A percentile compares a stretch with the other conserved stretches of the same genome.
Conservation (phyloP, 1,140 invertebrate species). For the Teleogryllus occipitalis region DNA sequence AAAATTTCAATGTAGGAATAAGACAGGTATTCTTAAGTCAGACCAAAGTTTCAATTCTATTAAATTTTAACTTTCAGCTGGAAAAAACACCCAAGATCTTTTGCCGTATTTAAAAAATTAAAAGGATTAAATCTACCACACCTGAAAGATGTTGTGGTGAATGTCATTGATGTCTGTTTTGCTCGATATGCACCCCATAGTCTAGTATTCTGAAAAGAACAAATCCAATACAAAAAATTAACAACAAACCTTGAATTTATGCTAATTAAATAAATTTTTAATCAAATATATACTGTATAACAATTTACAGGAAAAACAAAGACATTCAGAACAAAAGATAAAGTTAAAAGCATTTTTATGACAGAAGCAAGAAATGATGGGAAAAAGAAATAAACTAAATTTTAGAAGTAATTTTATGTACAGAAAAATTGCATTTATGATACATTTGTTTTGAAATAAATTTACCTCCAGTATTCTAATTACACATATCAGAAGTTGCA, state of each 20-base stretch:
- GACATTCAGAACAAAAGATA: not conserved
- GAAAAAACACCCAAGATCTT: no score
- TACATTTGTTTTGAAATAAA: not conserved
- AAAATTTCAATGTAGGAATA: no score
- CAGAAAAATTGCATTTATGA: not conserved
- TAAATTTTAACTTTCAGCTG: no score
- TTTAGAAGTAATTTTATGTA: not conserved
- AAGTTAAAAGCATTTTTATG: not conserved
- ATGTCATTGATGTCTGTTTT: constrained; percentile 65
- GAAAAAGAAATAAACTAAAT: not conserved
- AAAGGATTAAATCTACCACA: constrained; percentile 12
- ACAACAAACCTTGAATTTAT: not conserved
- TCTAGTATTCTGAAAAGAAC: constrained; percentile 2
- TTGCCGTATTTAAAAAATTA: no score
- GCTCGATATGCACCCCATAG: constrained; percentile 80
- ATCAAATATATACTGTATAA: not conserved
- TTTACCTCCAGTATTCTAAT: not conserved
- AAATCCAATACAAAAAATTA: not conserved
- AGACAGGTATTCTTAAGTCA: no score
- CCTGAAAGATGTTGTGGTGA: constrained; percentile 62
- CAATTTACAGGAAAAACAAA: not conserved
- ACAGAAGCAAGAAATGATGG: not conserved
- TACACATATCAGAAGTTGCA: no score
- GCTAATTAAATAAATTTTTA: not conserved
- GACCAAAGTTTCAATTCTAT: no score